Conservation (phyloP, 2,113 vertebrate species). For the Pao palembangensis region DNA sequence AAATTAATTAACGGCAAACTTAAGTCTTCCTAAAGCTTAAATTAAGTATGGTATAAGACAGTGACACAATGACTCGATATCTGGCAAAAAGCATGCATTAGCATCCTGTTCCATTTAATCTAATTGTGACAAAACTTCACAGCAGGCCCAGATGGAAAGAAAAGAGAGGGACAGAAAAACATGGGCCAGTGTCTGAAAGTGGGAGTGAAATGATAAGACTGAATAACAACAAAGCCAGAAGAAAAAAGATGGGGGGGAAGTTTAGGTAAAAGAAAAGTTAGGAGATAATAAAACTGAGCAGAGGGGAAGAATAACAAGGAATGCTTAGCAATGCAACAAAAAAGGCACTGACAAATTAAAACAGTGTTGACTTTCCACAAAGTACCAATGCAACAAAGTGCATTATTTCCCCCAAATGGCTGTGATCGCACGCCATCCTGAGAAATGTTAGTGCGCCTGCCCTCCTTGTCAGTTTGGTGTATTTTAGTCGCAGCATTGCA, state of each 20-base stretch:
- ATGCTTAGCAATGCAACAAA: not conserved
- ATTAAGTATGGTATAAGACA: no score
- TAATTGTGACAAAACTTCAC: conserved; percentile 21
- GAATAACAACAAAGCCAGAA: not conserved
- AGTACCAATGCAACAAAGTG: not conserved
- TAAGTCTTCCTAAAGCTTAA: conserved; percentile 26
- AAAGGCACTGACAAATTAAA: not conserved
- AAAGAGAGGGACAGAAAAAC: conserved; percentile 3
- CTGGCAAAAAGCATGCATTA: not conserved
- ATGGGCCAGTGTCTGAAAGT: not conserved
- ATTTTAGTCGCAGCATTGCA: not conserved
- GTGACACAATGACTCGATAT: not conserved
- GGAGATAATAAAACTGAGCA: conserved; percentile 1
- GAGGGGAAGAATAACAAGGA: not conserved
- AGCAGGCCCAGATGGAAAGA: conserved; percentile 52
- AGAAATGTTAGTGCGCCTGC: not conserved
- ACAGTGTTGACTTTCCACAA: not conserved
- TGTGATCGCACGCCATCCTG: not conserved
- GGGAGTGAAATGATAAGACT: conserved; percentile 17
- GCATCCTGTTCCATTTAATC: conserved; percentile 3
- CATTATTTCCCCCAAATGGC: not conserved
- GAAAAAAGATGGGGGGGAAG: not conserved
- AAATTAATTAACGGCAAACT: not conserved
- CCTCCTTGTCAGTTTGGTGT: not conserved
- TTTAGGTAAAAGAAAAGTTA: conserved; percentile 10